phyloP scores from a whole-genome alignment of 1,140 invertebrate genomes.

The Aculops lycopersici region DNA sequence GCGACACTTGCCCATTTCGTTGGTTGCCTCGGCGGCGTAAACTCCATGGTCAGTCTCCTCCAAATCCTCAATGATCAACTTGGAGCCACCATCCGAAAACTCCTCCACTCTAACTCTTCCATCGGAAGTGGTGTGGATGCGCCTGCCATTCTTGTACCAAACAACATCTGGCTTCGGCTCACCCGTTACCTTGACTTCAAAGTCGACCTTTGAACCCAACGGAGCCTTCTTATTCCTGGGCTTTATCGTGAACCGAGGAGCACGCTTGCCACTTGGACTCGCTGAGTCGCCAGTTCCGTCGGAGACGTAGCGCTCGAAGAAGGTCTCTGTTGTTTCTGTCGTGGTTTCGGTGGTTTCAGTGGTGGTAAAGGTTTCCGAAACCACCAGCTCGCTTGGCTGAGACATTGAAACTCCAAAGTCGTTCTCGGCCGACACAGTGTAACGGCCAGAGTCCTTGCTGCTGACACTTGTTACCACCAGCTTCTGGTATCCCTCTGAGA shows the following conservation, averaged over 20 bases:
- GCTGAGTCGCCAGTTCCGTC: no score
- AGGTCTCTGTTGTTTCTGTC: no score
- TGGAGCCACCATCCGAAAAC: neutral
- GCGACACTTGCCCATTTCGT: neutral
- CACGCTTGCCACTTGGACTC: no score
- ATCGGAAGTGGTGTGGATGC: conserved; percentile 17
- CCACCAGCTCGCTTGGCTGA: no score
- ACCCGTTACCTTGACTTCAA: conserved; percentile 26
- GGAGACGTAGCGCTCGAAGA: no score
- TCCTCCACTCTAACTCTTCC: neutral
- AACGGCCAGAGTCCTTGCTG: conserved; percentile 16
- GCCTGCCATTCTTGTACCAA: conserved; percentile 37
- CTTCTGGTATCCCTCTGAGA: no score
- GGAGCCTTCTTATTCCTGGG: conserved; percentile 25
- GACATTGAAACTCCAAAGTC: no score
- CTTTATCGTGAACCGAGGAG: conserved; percentile 26
- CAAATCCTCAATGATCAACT: neutral
- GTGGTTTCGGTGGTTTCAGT: no score
- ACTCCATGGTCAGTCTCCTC: neutral
- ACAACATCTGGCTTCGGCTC: conserved; percentile 30
- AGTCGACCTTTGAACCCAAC: neutral
- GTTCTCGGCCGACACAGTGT: conserved; percentile 32
- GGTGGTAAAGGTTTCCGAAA: no score
- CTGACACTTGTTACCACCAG: neutral
- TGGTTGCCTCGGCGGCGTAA: neutral